These are phyloP conservation scores for Pogonus chalceus DNA, from an alignment of 1,140 invertebrate species.

Conservation along the genomic window DNA sequence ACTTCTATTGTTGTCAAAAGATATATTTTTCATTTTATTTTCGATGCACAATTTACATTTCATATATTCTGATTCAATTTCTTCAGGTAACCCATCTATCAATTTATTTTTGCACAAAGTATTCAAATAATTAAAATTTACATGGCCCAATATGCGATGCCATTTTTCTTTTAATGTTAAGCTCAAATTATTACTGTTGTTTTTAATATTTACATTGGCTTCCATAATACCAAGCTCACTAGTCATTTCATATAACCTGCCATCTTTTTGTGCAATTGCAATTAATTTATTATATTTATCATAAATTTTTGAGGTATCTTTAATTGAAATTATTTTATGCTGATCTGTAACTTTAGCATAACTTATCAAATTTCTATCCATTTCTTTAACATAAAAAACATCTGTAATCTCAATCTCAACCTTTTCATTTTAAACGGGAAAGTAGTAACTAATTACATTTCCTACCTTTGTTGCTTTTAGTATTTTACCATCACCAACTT, in stretches of 20 bases:
- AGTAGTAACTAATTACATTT: slow-evolving; percentile 21
- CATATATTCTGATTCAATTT: slow-evolving; percentile 18
- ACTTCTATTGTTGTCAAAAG: slow-evolving; percentile 36
- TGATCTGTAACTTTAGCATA: slow-evolving; percentile 22
- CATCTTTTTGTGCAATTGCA: slow-evolving; percentile 14
- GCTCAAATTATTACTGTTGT: slow-evolving; percentile 12
- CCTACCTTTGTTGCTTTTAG: slow-evolving; percentile 30
- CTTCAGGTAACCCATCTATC: slow-evolving; percentile 17
- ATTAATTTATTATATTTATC: no score
- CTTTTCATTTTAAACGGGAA: slow-evolving; percentile 17
- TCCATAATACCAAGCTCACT: slow-evolving; percentile 10
- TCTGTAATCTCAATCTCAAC: no score
- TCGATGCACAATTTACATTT: no score
- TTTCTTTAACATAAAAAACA: slow-evolving; percentile 26
- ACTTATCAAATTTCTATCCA: slow-evolving; percentile 27
- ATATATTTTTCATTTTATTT: slow-evolving; percentile 31
- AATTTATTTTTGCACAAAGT: slow-evolving; percentile 24
- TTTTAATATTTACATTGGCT: no score
- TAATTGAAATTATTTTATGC: no score
- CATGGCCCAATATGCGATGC: slow-evolving; percentile 27
- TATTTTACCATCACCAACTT: slow-evolving; percentile 22
- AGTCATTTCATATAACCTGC: slow-evolving; percentile 15
- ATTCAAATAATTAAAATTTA: no score
- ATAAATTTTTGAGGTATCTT: no score
- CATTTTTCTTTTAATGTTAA: slow-evolving; percentile 25